A percentile compares a stretch with the other conserved stretches of the same genome.
Conservation (phyloP, 2,113 vertebrate genomes). For the Carassius auratus region DNA sequence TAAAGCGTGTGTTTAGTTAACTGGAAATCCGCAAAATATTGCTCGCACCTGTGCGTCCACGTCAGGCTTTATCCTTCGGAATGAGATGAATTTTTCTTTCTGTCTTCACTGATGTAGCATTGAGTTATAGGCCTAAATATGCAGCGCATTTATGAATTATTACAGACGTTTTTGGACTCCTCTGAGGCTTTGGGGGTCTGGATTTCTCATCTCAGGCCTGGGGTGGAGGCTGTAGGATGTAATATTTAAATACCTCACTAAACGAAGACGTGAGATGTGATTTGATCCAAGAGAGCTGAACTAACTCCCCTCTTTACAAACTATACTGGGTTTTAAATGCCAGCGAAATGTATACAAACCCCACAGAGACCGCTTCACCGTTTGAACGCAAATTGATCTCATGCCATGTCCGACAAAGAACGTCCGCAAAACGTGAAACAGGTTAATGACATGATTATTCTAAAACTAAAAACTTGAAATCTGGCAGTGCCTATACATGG, state of each 20-base stretch:
- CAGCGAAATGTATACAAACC: slow-evolving; percentile 29
- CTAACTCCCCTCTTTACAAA: background rate
- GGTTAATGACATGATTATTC: slow-evolving; percentile 22
- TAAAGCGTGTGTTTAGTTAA: background rate
- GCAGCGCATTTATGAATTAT: slow-evolving; percentile 39
- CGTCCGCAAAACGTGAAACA: background rate
- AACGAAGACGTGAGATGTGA: slow-evolving; percentile 19
- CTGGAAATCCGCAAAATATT: background rate
- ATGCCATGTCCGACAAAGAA: background rate
- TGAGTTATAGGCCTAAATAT: slow-evolving; percentile 45
- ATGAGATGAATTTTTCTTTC: slow-evolving; percentile 20
- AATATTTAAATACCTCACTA: slow-evolving; percentile 38
- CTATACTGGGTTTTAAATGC: slow-evolving; percentile 27
- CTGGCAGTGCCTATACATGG: slow-evolving; percentile 37
- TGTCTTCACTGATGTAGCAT: slow-evolving; percentile 46
- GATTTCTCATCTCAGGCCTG: slow-evolving; percentile 36
- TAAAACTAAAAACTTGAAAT: slow-evolving; percentile 17
- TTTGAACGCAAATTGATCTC: slow-evolving; percentile 32
- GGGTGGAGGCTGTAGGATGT: slow-evolving; percentile 32
- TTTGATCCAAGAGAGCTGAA: slow-evolving; percentile 24
- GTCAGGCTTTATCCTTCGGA: slow-evolving; percentile 25
- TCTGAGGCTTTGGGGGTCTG: slow-evolving; percentile 16
- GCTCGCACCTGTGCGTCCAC: background rate
- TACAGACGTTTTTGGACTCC: slow-evolving; percentile 24
- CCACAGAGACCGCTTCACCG: background rate